phyloP scores from a whole-genome alignment of 2,113 vertebrate species.

The Antechinus stuartii region DNA sequence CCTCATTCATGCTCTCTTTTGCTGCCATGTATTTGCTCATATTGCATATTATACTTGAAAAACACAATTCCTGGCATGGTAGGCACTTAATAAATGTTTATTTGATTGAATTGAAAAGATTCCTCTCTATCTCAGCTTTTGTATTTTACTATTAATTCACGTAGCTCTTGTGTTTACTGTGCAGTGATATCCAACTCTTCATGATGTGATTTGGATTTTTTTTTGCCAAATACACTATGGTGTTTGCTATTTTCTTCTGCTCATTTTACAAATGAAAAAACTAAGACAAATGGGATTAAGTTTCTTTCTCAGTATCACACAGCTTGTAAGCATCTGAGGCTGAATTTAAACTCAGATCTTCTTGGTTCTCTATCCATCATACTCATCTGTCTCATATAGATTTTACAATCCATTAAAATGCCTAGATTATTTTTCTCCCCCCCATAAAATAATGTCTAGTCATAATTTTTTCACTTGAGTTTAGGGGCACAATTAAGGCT shows the following conservation, averaged over 20 bases:
- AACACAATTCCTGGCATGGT: neutral
- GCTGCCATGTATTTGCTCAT: neutral
- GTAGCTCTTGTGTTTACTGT: neutral
- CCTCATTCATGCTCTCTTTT: neutral
- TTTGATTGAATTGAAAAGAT: neutral
- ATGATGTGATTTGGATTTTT: no score
- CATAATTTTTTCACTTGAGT: neutral
- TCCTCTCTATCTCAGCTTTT: neutral
- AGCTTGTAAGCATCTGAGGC: neutral
- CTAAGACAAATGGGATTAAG: neutral
- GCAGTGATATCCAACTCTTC: neutral
- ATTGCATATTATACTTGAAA: neutral
- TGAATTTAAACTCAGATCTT: neutral
- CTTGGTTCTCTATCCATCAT: no score
- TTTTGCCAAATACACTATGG: no score
- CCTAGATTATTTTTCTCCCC: neutral
- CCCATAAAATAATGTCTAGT: no score
- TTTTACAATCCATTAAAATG: neutral
- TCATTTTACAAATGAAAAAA: neutral
- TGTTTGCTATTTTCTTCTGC: neutral
- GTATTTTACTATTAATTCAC: neutral
- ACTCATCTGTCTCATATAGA: neutral
- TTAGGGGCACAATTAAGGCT: neutral
- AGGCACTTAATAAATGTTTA: neutral
- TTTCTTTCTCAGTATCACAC: neutral